Conservation (phyloP, 2,888 invertebrate genomes). For the Sturmia bella region DNA sequence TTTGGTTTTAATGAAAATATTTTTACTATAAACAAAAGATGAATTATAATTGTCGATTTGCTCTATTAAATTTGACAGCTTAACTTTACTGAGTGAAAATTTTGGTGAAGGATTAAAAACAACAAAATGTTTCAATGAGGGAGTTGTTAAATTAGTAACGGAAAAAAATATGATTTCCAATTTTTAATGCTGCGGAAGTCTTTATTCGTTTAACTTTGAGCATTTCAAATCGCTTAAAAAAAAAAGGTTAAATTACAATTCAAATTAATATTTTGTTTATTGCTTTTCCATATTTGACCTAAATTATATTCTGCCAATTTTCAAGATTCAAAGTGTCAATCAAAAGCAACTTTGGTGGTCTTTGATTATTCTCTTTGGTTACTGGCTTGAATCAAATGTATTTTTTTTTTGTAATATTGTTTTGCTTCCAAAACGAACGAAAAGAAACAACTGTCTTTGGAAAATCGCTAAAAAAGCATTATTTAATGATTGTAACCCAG, state of each 20-base stretch:
- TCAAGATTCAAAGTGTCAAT: slow-evolving; percentile 60
- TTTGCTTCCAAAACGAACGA: slow-evolving; percentile 24
- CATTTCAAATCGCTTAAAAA: background rate
- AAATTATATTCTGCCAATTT: slow-evolving; percentile 36
- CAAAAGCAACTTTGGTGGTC: slow-evolving; percentile 65
- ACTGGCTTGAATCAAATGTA: background rate
- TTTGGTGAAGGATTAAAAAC: no score
- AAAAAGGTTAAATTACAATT: background rate
- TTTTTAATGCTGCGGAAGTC: no score
- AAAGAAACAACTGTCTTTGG: slow-evolving; percentile 37
- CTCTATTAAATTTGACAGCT: no score
- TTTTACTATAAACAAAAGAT: no score
- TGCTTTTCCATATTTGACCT: slow-evolving; percentile 43
- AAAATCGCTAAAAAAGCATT: slow-evolving; percentile 29
- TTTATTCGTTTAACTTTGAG: background rate
- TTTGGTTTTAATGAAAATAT: background rate
- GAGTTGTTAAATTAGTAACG: no score
- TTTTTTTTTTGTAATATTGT: slow-evolving; percentile 41
- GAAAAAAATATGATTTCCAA: no score
- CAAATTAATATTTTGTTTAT: slow-evolving; percentile 25
- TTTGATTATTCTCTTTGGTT: slow-evolving; percentile 1
- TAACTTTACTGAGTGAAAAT: no score
- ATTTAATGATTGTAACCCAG: slow-evolving; percentile 58
- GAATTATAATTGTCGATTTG: no score
- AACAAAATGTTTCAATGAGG: no score